Conservation (phyloP, 1,140 invertebrate genomes). For the Drosophila bocqueti region DNA sequence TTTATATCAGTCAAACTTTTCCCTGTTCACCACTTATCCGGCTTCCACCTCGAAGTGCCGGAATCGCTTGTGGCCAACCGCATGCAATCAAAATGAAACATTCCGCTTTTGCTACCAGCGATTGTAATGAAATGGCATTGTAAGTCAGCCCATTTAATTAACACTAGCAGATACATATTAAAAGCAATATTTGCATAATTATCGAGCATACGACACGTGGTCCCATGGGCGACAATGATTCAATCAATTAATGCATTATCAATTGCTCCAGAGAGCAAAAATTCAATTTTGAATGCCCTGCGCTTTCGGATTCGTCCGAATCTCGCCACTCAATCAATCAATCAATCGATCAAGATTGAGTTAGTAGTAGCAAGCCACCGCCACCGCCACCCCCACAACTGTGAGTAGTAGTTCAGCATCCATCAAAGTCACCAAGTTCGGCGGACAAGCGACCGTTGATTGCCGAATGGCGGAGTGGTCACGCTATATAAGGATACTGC, state of each 20-base stretch:
- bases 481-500: conserved; percentile 2
- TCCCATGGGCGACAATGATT: conserved; percentile 11
- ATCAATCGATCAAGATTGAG: conserved; percentile 59
- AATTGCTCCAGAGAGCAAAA: conserved; percentile 6
- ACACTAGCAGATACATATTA: conserved; percentile 13
- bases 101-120: not conserved
- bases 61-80: conserved; percentile 36
- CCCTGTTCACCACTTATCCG: conserved; percentile 31
- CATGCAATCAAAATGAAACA: conserved; percentile 41
- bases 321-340: conserved; percentile 21
- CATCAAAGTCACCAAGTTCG: conserved; percentile 59
- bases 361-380: conserved; percentile 28
- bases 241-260: conserved; percentile 35
- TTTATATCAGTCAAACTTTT: conserved; percentile 21
- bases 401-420: conserved; percentile 33
- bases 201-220: conserved; percentile 15
- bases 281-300: conserved; percentile 23
- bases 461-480: conserved; percentile 8
- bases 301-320: not conserved
- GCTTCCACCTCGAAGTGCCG: conserved; percentile 9
- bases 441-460: conserved; percentile 12
- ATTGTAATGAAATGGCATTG: conserved; percentile 24
- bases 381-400: not conserved
- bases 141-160: conserved; percentile 32
- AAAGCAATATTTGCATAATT: conserved; percentile 34